These are phyloP conservation scores for Drosophila aldrichi DNA, from an alignment of 2,888 invertebrate species.

Conservation along the genomic window DNA sequence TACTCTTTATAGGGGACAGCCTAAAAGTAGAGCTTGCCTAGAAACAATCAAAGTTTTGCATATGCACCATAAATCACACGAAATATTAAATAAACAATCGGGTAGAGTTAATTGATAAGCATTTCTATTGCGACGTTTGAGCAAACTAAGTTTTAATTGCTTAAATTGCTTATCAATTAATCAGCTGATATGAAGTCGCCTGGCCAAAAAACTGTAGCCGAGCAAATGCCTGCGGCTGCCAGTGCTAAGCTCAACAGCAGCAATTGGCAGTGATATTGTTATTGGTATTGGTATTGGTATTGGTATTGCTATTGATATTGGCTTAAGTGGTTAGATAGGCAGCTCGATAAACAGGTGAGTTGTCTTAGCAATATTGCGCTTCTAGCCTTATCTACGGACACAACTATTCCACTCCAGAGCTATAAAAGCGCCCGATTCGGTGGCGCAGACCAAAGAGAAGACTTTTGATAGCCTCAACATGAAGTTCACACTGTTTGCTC, in stretches of 20 bases:
- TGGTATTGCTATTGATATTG: not conserved
- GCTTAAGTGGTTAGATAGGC: not conserved
- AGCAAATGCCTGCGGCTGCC: constrained; percentile 10
- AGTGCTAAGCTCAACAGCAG: constrained; percentile 20
- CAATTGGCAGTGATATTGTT: not conserved
- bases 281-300: not conserved
- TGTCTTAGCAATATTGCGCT: constrained; percentile 7
- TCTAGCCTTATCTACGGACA: constrained; percentile 28
- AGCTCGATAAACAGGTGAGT: constrained; percentile 19
- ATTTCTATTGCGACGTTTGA: constrained; percentile 15
- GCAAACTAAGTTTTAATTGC: constrained; percentile 18
- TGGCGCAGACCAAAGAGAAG: constrained; percentile 17
- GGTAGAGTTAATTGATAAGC: constrained; percentile 19
- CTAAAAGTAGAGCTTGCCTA: too few relatives aligned
- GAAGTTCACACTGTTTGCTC: constrained; percentile 62
- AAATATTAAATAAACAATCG: not conserved
- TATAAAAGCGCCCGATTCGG: constrained; percentile 33
- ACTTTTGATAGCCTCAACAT: constrained; percentile 46
- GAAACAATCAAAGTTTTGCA: too few relatives aligned
- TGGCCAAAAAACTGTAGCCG: not conserved
- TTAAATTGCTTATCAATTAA: constrained; percentile 25
- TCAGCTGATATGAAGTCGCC: constrained; percentile 35
- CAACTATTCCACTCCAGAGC: not conserved
- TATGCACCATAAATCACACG: too few relatives aligned
- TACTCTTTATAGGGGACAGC: too few relatives aligned